These are phyloP conservation scores for Bucorvus abyssinicus DNA, from an alignment of 2,797 vertebrate species.

Conservation along the genomic window DNA sequence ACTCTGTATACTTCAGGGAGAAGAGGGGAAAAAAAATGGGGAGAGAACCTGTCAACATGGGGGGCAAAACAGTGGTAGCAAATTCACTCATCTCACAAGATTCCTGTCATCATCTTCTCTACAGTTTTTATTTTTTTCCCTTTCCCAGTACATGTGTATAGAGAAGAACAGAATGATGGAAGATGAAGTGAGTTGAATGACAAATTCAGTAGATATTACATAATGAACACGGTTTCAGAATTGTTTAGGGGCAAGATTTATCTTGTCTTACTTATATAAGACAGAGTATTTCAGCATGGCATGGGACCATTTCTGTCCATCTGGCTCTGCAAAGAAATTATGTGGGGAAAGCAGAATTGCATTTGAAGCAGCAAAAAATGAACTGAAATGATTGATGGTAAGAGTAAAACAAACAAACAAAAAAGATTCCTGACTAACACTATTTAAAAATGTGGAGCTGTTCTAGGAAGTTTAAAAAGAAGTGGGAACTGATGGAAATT, in stretches of 20 bases:
- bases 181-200: background rate
- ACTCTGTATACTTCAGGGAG: background rate
- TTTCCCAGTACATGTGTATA: background rate
- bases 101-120: background rate
- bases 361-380: background rate
- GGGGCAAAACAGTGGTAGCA: background rate
- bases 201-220: background rate
- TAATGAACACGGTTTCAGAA: background rate
- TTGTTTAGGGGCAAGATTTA: background rate
- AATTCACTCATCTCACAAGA: background rate
- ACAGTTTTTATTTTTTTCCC: background rate
- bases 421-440: background rate
- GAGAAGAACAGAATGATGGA: background rate
- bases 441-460: background rate
- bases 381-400: background rate
- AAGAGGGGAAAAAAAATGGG: background rate
- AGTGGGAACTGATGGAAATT: slow-evolving; percentile 17
- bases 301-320: background rate
- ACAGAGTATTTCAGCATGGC: background rate
- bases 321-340: background rate
- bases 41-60: background rate
- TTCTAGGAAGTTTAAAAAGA: slow-evolving; percentile 8
- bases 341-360: background rate
- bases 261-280: background rate
- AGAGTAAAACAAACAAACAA: slow-evolving; percentile 36